Percentiles rank a stretch among this genome's conserved stretches.
Evolutionary conservation across 2,113 vertebrate genomes (phyloP).

Genomic region (Platycercus adscitus): DNA sequence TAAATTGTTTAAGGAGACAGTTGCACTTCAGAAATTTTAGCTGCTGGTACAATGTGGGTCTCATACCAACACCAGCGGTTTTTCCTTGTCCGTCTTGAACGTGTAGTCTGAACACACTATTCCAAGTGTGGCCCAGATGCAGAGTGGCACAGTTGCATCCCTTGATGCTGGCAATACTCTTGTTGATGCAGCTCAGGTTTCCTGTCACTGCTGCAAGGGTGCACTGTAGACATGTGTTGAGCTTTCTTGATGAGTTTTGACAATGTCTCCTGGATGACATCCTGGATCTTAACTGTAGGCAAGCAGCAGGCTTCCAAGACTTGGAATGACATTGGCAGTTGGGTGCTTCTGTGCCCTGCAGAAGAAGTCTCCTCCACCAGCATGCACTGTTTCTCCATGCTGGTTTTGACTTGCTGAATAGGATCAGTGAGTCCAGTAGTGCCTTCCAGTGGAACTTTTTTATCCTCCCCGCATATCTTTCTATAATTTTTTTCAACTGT

Average conservation of each 20-base stretch:
- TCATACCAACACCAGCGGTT: neutral
- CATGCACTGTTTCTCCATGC: neutral
- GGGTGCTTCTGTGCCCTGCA: neutral
- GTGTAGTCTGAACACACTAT: neutral
- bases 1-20: neutral
- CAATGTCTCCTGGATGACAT: neutral
- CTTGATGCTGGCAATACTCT: neutral
- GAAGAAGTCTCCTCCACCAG: neutral
- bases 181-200: neutral
- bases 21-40: neutral
- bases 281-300: neutral
- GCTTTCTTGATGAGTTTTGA: neutral
- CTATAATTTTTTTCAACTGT: neutral
- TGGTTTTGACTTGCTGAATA: neutral
- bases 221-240: neutral
- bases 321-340: neutral
- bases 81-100: neutral
- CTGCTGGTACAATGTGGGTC: neutral
- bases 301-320: neutral
- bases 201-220: neutral
- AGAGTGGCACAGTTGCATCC: fast-evolving
- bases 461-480: neutral
- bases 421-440: neutral
- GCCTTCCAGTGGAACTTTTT: neutral
- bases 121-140: neutral